Conservation (phyloP, 2,113 vertebrate genomes). For the Lonchura striata region DNA sequence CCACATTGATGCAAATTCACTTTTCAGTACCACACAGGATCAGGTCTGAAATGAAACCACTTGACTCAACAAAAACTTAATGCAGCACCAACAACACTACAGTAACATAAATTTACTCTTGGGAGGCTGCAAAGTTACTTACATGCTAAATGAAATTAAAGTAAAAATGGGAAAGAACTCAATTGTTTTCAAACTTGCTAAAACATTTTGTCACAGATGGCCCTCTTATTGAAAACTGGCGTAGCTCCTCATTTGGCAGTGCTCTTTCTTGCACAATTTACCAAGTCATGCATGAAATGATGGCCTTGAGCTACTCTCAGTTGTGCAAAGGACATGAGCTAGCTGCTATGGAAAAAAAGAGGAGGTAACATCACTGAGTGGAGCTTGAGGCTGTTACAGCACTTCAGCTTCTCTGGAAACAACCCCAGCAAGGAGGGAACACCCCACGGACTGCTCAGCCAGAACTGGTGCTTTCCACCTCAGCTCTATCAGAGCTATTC, state of each 20-base stretch:
- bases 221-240: slow-evolving; percentile 61
- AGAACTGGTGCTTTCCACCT: not conserved
- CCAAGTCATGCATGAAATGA: slow-evolving; percentile 58
- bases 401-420: not conserved
- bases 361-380: not conserved
- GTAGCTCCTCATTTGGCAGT: slow-evolving; percentile 58
- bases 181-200: slow-evolving; percentile 26
- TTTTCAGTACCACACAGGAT: not conserved
- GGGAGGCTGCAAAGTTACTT: not conserved
- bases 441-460: not conserved
- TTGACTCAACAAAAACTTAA: not conserved
- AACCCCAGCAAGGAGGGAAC: not conserved
- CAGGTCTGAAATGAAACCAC: not conserved
- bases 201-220: slow-evolving; percentile 74
- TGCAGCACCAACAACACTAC: not conserved
- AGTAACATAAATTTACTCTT: not conserved
- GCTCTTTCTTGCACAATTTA: slow-evolving; percentile 68
- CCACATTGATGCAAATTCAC: not conserved
- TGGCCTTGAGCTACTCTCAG: slow-evolving; percentile 54
- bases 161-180: not conserved
- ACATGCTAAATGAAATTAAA: not conserved
- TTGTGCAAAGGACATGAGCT: slow-evolving; percentile 61
- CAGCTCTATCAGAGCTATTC: not conserved
- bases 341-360: slow-evolving; percentile 2
- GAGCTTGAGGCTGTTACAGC: not conserved